Evolutionary conservation across 1,140 invertebrate species (phyloP).

Genomic region (Drosophila neocordata): DNA sequence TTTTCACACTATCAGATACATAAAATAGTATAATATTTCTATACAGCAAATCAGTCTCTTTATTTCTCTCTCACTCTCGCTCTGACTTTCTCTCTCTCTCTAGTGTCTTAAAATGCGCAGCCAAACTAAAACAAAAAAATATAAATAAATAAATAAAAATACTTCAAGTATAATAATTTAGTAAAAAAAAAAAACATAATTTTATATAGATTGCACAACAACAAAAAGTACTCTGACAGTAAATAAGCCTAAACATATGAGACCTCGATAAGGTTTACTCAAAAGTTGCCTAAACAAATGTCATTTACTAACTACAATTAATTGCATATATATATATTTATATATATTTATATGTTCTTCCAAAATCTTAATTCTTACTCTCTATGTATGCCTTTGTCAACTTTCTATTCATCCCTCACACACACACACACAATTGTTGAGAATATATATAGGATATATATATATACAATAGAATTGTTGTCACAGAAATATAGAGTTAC

Average conservation of each 20-base stretch:
- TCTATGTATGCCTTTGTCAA: constrained; percentile 12
- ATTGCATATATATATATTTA: not conserved
- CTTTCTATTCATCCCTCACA: not conserved
- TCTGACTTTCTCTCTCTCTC: constrained; percentile 33
- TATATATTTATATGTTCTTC: constrained; percentile 8
- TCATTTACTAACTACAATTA: constrained; percentile 26
- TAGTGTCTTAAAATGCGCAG: constrained; percentile 75
- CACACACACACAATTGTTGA: constrained; percentile 43
- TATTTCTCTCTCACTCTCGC: constrained; percentile 11
- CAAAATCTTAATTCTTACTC: constrained; percentile 7
- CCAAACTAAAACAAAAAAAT: constrained; percentile 27
- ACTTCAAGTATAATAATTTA: constrained; percentile 74
- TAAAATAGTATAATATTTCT: constrained; percentile 36
- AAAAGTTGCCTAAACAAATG: constrained; percentile 42
- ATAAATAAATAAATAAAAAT: constrained; percentile 24
- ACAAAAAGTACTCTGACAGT: constrained; percentile 67
- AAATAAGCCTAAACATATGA: constrained; percentile 53
- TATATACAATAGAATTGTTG: constrained; percentile 36
- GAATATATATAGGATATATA: constrained; percentile 17
- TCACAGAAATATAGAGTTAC: constrained; percentile 54
- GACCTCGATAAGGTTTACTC: constrained; percentile 35
- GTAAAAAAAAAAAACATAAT: too few species aligned
- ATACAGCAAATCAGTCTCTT: constrained; percentile 33
- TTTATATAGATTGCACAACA: constrained; percentile 70
- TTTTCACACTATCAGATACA: constrained; percentile 54